Evolutionary conservation across 2,797 vertebrate genomes (phyloP), one percentile per base, ranked within the genome.

Genomic region (Neosilurus mollespiculum): DNA sequence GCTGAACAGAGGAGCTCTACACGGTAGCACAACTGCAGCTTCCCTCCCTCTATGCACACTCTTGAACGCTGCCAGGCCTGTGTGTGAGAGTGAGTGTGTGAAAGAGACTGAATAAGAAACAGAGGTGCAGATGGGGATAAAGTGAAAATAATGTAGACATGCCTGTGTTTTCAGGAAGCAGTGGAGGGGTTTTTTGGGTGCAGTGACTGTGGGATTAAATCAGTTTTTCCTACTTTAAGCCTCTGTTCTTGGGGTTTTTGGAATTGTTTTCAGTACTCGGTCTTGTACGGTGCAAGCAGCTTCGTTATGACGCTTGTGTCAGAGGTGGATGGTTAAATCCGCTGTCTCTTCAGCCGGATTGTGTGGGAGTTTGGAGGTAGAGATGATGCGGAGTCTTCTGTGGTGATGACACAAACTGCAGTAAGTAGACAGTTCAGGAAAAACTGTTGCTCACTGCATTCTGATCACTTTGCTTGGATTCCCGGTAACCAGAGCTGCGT

Each of bases 1-100:
- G 91, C 90, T 91, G 93, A 92, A 91, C 90, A 91, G 93, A 91
- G 91, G 91, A 92, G 92, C 92, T 93, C 91, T 91, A 90, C 90
- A 90, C 91, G 92, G 91, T 92, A 92, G 91, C 91, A 87, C 91
- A 91, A 93, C 94, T 94, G 94, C 94, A 94, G 93, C 91, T 92
- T 90, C 91, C 91, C 88, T 90, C 89, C 92, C 72, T 83, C 56
- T 78, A 69, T 49, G 78, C 84, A 70, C 71, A 53, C 82, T 66
- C 53, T 18, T 64, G 56, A 72, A 51, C 54, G 88, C 88, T 93
- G 92, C 93, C 92, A 93, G 93, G 90, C 91, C 85, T 12, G 20
- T n/a, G 20, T 2, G 37, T 7, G 69, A 8, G 26, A 22, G 43
- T 15, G 22, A 1, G 8, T 14, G 53, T 10, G 30, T 11, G 73